phyloP scores from a whole-genome alignment of 2,797 vertebrate genomes.

The Myripristis jacobus region DNA sequence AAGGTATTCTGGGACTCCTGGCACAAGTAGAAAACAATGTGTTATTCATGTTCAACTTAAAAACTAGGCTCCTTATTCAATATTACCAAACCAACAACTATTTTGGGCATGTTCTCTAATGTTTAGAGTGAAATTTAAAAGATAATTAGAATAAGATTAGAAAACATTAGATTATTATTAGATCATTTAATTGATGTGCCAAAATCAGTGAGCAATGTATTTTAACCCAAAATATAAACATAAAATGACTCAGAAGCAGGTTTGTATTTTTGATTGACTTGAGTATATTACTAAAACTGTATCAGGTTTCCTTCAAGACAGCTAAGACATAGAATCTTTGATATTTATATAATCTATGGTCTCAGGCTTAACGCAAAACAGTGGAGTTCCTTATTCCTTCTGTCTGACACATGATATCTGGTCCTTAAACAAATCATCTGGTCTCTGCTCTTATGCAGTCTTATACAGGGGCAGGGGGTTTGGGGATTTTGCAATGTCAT shows the following conservation, averaged over 20 bases:
- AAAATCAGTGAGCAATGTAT: constrained; percentile 8
- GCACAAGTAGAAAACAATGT: constrained; percentile 81
- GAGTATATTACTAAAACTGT: constrained; percentile 10
- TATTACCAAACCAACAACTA: constrained; percentile 45
- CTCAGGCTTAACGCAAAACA: constrained; percentile 65
- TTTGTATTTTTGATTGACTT: neutral
- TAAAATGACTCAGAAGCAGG: constrained; percentile 10
- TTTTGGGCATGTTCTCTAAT: neutral
- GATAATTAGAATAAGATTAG: too few relatives aligned
- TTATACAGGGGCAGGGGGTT: constrained; percentile 64
- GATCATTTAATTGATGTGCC: constrained; percentile 1
- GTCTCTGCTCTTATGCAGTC: constrained; percentile 66
- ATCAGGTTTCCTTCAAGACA: constrained; percentile 10
- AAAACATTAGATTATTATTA: too few relatives aligned
- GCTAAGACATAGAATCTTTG: constrained; percentile 44
- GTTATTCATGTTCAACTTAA: constrained; percentile 82
- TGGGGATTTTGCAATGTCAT: constrained; percentile 84
- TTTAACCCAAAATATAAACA: neutral
- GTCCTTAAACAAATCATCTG: constrained; percentile 77
- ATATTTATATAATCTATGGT: constrained; percentile 51
- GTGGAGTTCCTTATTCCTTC: constrained; percentile 69
- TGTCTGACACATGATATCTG: constrained; percentile 78
- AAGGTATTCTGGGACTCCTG: constrained; percentile 85
- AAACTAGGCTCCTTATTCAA: constrained; percentile 61
- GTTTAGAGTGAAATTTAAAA: constrained; percentile 13